Evolutionary conservation across 2,888 invertebrate species (phyloP).

Genomic region (Dimorphilus gyrociliatus): DNA sequence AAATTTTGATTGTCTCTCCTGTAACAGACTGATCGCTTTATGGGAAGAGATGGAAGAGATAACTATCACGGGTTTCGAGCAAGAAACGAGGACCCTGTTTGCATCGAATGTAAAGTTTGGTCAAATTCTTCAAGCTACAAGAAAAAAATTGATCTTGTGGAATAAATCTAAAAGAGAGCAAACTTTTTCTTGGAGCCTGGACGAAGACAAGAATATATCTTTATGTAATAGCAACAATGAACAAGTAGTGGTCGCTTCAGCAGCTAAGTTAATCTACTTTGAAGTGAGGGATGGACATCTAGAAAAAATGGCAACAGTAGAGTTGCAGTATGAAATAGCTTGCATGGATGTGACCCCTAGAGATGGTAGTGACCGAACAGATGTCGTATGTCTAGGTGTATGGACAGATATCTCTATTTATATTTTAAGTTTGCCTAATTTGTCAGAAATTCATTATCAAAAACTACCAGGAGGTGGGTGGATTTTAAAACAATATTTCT

Average conservation of each 20-base stretch:
- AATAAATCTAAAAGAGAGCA: no score
- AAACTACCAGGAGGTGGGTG: constrained; percentile 53
- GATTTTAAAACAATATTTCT: no score
- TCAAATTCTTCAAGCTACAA: constrained; percentile 61
- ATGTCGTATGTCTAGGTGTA: constrained; percentile 70
- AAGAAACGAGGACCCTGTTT: constrained; percentile 79
- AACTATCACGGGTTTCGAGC: constrained; percentile 73
- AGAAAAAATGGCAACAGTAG: no score
- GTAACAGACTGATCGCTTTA: no score
- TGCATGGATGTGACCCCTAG: constrained; percentile 76
- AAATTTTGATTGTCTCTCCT: no score
- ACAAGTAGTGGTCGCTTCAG: constrained; percentile 67
- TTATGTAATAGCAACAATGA: constrained; percentile 65
- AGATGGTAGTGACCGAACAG: constrained; percentile 17
- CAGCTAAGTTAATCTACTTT: constrained; percentile 67
- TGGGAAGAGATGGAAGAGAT: constrained; percentile 98
- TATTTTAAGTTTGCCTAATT: constrained; percentile 60
- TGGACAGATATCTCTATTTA: constrained; percentile 94
- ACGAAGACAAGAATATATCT: constrained; percentile 55
- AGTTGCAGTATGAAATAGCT: constrained; percentile 88
- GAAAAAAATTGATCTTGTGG: no score
- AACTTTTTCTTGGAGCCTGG: constrained; percentile 49
- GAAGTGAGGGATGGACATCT: constrained; percentile 50
- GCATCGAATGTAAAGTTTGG: constrained; percentile 72
- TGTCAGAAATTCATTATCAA: constrained; percentile 67